A percentile compares a stretch with the other conserved stretches of the same genome.
Evolutionary conservation across 2,797 vertebrate genomes (phyloP).

Genomic region (Austrolebias charrua): DNA sequence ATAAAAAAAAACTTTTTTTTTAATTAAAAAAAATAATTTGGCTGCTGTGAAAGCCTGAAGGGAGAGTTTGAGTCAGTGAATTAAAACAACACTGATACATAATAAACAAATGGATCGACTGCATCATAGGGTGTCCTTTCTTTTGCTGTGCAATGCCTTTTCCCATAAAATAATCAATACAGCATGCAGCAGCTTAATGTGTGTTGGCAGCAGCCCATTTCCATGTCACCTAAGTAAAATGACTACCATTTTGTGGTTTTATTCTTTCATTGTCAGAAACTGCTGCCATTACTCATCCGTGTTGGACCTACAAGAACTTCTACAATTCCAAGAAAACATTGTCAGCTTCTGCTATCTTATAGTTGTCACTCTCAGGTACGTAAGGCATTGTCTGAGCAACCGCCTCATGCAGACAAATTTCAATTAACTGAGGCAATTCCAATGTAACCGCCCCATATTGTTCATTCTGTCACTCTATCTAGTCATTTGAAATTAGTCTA

Average conservation of each 20-base stretch:
- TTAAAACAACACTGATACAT: slow-evolving; percentile 9
- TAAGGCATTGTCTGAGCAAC: neutral
- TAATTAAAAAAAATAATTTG: neutral
- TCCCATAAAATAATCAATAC: slow-evolving; percentile 7
- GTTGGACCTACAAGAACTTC: slow-evolving; percentile 11
- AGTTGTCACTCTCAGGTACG: neutral
- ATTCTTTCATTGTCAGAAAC: slow-evolving; percentile 11
- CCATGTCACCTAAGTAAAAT: slow-evolving; percentile 4
- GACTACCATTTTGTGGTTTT: slow-evolving; percentile 5
- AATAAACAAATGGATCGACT: slow-evolving; percentile 3
- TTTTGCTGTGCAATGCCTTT: slow-evolving; percentile 1
- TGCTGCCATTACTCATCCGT: slow-evolving; percentile 10
- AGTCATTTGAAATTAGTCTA: slow-evolving; percentile 50
- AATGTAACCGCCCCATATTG: slow-evolving; percentile 29
- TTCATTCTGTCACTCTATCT: slow-evolving; percentile 37
- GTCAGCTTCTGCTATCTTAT: slow-evolving; percentile 6
- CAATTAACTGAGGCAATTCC: slow-evolving; percentile 8
- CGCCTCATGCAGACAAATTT: neutral
- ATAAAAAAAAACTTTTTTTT: neutral
- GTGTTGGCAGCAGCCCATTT: slow-evolving; percentile 13
- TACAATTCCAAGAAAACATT: slow-evolving; percentile 3
- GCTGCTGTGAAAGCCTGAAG: neutral
- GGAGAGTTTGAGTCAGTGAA: slow-evolving; percentile 8
- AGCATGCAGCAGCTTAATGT: neutral
- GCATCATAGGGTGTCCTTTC: slow-evolving; percentile 4